Percentiles rank a stretch among this genome's conserved stretches.
phyloP scores from a whole-genome alignment of 2,113 vertebrate species.

The Prunella himalayana region DNA sequence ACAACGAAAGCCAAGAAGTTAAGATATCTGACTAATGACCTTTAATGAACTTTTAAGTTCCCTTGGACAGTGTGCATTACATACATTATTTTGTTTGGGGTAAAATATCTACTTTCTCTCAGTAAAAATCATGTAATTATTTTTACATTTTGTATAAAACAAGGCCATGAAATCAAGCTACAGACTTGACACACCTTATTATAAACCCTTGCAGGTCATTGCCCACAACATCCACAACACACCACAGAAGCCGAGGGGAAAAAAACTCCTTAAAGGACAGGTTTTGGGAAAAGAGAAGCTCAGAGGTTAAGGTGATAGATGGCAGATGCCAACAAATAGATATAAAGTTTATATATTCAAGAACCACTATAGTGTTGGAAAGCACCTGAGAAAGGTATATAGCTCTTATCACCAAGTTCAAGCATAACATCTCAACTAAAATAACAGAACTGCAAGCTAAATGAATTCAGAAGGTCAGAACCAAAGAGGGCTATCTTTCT shows the following conservation, averaged over 20 bases:
- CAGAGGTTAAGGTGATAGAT: not conserved
- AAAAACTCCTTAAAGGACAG: not conserved
- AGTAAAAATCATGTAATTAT: not conserved
- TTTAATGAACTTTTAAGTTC: not conserved
- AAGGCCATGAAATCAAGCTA: not conserved
- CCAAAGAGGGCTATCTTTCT: not conserved
- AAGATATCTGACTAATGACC: not conserved
- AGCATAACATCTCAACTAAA: not conserved
- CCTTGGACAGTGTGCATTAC: not conserved
- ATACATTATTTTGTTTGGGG: not conserved
- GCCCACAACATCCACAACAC: fast-evolving
- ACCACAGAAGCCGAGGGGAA: not conserved
- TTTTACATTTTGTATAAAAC: not conserved
- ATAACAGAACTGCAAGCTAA: not conserved
- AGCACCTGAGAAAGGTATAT: not conserved
- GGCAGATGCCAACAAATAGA: not conserved
- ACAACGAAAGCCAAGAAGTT: not conserved
- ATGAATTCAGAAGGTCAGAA: not conserved
- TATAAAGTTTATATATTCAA: not conserved
- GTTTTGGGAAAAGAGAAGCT: not conserved
- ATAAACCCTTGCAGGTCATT: not conserved
- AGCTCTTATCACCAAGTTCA: not conserved
- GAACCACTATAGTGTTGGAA: not conserved
- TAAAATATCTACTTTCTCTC: not conserved
- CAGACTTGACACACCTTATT: not conserved